Base-by-base conservation (phyloP, 2,888 invertebrate genomes). In the Eulithis testata region DNA sequence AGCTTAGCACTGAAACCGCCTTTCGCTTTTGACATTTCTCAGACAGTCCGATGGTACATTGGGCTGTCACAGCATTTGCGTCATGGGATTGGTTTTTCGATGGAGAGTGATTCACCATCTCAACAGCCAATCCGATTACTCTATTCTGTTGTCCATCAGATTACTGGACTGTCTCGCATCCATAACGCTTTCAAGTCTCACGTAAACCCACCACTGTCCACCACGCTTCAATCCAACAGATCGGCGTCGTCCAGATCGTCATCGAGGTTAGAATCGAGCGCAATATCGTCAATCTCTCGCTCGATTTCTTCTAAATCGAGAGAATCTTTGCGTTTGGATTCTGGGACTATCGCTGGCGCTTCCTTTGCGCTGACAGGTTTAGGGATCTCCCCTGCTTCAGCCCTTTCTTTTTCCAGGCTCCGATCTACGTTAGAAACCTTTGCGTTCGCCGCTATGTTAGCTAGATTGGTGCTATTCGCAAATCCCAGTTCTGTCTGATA, bases 201-300 rank as follows among this genome's bases (percentile, higher is more conserved):
- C 8, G 53, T 61, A 51, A 59, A 9, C 31, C 58, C 58, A 36
- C 58, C 58, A 62, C 54, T 51, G 43, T 37, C 27, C 31, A 62
- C 63, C 63, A 63, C 36, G 60, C 53, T 63, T 66, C 59, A 67
- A 67, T 67, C 67, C 53, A 67, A 53, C 44, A 67, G 43, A 49
- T 67, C 67, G 11, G 63, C 60, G n/a, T 67, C 67, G 43, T 67
- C 67, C 11, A 67, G n/a, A 50, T 67, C 67, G 11, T 67, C 67
- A 12, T 67, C 67, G 1, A 57, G 49, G n/a, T 67, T 67, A 3
- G 67, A 67, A 54, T 67, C 67, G 7, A 67, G 50, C 5, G 59
- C 67, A 11, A 67, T 67, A 36, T 57, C 67, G 6, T 67, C 67
- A 53, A 67, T 67, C 36, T 67, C 67, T n/a, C 67, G 50, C 9